Percentiles rank a stretch among this genome's conserved stretches.
These are phyloP conservation scores for Odocoileus virginianus DNA, from an alignment of 2,113 vertebrate species.

Conservation along the genomic window DNA sequence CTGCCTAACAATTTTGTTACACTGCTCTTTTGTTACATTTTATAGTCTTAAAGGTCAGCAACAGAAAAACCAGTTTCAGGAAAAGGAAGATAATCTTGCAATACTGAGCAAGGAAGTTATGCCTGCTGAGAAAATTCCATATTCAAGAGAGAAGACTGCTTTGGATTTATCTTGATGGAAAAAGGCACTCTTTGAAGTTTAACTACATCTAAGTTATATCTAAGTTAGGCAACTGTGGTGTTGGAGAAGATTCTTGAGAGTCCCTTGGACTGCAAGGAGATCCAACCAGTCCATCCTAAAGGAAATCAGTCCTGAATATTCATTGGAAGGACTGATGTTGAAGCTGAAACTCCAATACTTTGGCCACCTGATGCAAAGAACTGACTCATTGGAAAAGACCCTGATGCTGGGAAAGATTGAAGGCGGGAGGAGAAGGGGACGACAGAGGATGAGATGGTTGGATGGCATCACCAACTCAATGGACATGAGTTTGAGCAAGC, in stretches of 20 bases:
- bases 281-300: neutral
- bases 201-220: neutral
- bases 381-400: neutral
- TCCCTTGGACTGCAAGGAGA: neutral
- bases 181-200: neutral
- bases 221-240: neutral
- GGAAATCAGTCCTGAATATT: neutral
- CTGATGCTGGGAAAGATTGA: neutral
- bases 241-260: neutral
- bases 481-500: neutral
- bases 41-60: neutral
- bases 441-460: neutral
- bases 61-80: constrained; percentile 17
- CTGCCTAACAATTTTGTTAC: neutral
- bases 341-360: neutral
- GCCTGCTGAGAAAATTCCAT: neutral
- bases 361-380: neutral
- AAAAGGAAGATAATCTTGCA: neutral
- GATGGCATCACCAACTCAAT: neutral
- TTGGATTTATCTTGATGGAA: neutral
- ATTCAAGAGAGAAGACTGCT: neutral
- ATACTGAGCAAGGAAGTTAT: neutral
- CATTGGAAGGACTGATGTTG: neutral
- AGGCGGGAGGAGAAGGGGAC: neutral
- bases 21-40: neutral